Evolutionary conservation across 2,113 vertebrate species (phyloP).

Genomic region (Apodemus sylvaticus): DNA sequence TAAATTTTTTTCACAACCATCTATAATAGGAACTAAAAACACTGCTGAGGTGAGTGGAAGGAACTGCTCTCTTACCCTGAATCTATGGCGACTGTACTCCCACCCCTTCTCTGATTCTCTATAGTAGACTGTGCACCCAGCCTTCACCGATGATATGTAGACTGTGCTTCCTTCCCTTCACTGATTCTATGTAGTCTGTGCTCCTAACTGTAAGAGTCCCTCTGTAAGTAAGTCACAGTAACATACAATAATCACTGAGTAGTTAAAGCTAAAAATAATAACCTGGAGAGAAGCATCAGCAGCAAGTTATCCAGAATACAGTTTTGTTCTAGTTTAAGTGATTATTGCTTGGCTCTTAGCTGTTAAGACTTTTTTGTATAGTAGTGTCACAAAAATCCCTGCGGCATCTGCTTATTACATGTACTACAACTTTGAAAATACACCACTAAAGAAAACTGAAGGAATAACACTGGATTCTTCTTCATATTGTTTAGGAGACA

Average conservation of each 20-base stretch:
- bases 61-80: not conserved
- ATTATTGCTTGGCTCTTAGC: not conserved
- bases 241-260: not conserved
- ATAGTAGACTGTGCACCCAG: not conserved
- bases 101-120: not conserved
- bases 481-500: not conserved
- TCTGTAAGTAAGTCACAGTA: not conserved
- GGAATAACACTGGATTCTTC: slow-evolving; percentile 23
- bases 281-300: not conserved
- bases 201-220: not conserved
- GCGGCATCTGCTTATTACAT: not conserved
- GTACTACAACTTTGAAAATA: slow-evolving; percentile 25
- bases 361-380: not conserved
- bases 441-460: not conserved
- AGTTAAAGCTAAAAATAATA: not conserved
- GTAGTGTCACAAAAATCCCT: not conserved
- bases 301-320: slow-evolving; percentile 40
- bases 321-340: slow-evolving; percentile 42
- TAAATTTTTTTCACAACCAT: not conserved
- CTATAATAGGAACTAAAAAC: not conserved
- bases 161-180: not conserved
- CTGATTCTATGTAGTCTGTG: not conserved
- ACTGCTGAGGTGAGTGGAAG: slow-evolving; percentile 28
- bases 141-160: not conserved
- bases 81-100: not conserved